Evolutionary conservation across 2,113 vertebrate genomes (phyloP).

Genomic region (Ornithorhynchus anatinus): DNA sequence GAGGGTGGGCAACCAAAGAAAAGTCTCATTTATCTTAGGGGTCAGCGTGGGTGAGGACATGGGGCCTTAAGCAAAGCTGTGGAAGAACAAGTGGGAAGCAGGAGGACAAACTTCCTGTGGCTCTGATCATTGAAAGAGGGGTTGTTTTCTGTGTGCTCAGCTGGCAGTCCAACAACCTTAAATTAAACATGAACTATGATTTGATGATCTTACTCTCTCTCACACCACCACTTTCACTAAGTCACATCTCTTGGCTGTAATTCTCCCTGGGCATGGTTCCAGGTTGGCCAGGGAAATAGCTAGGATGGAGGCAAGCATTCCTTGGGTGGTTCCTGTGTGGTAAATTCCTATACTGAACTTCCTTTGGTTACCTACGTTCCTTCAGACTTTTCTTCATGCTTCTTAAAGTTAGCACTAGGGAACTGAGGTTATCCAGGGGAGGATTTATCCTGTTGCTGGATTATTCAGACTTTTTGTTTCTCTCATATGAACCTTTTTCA

Average conservation of each 20-base stretch:
- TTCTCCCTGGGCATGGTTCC: slow-evolving; percentile 1
- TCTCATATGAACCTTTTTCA: too few relatives aligned
- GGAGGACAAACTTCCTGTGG: slow-evolving; percentile 18
- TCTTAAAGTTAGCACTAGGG: too few relatives aligned
- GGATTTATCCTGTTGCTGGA: too few relatives aligned
- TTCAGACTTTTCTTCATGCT: too few relatives aligned
- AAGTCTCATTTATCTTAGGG: too few relatives aligned
- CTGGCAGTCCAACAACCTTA: slow-evolving; percentile 35
- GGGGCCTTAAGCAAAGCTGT: not conserved
- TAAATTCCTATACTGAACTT: too few relatives aligned
- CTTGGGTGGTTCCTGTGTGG: not conserved
- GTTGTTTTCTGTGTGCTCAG: slow-evolving; percentile 46
- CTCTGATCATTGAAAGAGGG: slow-evolving; percentile 52
- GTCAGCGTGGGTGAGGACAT: too few relatives aligned
- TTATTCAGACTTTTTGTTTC: too few relatives aligned
- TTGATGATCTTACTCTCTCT: slow-evolving; percentile 70
- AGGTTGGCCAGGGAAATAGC: not conserved
- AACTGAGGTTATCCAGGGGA: too few relatives aligned
- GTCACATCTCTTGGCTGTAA: slow-evolving; percentile 42
- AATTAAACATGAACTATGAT: slow-evolving; percentile 75
- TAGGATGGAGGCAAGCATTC: not conserved
- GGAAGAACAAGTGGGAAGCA: slow-evolving; percentile 2
- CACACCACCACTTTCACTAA: slow-evolving; percentile 32
- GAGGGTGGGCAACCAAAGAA: not conserved
- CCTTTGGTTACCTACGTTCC: too few relatives aligned